Evolutionary conservation across 2,113 vertebrate species (phyloP).

Genomic region (Spea multiplicata): DNA sequence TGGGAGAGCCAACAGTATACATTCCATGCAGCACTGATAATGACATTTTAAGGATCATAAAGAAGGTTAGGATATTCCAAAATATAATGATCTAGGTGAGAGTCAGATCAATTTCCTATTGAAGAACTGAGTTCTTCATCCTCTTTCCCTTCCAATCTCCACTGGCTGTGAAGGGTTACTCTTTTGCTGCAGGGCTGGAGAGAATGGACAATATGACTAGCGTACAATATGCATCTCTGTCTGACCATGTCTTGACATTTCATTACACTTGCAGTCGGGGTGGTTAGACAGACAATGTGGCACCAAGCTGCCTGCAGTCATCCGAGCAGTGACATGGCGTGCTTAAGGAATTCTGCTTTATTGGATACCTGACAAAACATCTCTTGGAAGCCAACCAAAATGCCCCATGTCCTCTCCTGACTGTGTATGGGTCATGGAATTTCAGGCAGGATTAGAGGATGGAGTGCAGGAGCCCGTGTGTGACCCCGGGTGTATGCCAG

Average conservation of each 20-base stretch:
- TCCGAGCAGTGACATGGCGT: conserved; percentile 31
- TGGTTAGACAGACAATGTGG: conserved; percentile 38
- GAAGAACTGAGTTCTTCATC: no score
- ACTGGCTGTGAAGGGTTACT: no score
- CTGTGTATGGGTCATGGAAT: conserved; percentile 31
- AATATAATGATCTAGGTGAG: no score
- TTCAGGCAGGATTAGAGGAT: conserved; percentile 33
- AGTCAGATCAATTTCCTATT: no score
- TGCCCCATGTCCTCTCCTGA: conserved; percentile 29
- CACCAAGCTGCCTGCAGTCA: conserved; percentile 38
- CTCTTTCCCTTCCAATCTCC: no score
- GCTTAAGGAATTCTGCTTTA: conserved; percentile 33
- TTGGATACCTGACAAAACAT: conserved; percentile 44
- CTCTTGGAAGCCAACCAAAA: conserved; percentile 41
- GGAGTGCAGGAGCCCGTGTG: conserved; percentile 30
- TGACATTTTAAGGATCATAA: no score
- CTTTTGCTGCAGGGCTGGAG: not conserved
- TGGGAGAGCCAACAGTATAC: no score
- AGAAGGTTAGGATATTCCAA: no score
- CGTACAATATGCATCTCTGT: not conserved
- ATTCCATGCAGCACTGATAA: no score
- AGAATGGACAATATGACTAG: not conserved
- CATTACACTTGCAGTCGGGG: conserved; percentile 22
- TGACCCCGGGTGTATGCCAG: conserved; percentile 16
- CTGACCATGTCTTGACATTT: conserved; percentile 29